These are phyloP conservation scores for Drosophila kikkawai DNA, from an alignment of 1,140 invertebrate species.

Conservation along the genomic window DNA sequence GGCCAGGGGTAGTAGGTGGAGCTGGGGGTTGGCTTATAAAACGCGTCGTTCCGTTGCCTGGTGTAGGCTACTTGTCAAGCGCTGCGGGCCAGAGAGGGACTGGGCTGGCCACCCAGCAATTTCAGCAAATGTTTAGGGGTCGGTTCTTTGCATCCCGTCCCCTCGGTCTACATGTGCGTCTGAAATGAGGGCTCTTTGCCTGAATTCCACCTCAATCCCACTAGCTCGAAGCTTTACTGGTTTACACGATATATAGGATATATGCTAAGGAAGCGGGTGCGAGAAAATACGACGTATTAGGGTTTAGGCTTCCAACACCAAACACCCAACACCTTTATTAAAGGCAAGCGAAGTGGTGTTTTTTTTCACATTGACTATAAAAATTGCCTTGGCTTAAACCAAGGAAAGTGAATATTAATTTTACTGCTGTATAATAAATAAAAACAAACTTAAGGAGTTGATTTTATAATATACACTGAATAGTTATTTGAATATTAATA, in stretches of 20 bases:
- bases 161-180: slow-evolving; percentile 11
- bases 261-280: slow-evolving; percentile 6
- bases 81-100: neutral
- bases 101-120: slow-evolving; percentile 23
- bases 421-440: neutral
- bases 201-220: slow-evolving; percentile 26
- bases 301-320: slow-evolving; percentile 4
- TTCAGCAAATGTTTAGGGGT: slow-evolving; percentile 48
- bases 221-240: slow-evolving; percentile 47
- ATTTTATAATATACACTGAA: neutral
- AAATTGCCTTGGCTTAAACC: slow-evolving; percentile 11
- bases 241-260: slow-evolving; percentile 44
- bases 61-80: slow-evolving; percentile 54
- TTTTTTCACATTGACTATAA: slow-evolving; percentile 33
- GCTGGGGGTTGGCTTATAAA: slow-evolving; percentile 60
- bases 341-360: neutral
- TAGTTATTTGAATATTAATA: neutral
- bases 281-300: slow-evolving; percentile 5
- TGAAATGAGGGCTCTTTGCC: slow-evolving; percentile 52
- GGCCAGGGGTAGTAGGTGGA: neutral
- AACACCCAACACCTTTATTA: slow-evolving; percentile 15
- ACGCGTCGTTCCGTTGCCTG: slow-evolving; percentile 51
- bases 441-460: neutral
- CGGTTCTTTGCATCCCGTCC: neutral
- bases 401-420: no score